Percentiles rank a stretch among this genome's conserved stretches.
Evolutionary conservation across 2,888 invertebrate species (phyloP).

Genomic region (Trissolcus japonicus): DNA sequence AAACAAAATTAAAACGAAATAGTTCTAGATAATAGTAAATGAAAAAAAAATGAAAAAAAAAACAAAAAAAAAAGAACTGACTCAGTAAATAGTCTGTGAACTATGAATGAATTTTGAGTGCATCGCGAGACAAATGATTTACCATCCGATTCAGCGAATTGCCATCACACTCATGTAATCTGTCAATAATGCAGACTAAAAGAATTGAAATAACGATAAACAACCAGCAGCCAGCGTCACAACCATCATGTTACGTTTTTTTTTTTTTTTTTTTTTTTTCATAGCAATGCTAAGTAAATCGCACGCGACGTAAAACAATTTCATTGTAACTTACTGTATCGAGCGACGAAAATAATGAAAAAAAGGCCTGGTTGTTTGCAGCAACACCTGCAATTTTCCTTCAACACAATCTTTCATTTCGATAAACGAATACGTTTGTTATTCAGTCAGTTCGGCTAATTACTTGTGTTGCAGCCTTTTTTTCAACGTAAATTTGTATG

Average conservation of each 20-base stretch:
- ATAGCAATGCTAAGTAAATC: conserved; percentile 69
- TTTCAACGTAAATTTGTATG: conserved; percentile 24
- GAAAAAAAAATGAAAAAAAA: conserved; percentile 30
- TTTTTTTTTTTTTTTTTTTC: conserved; percentile 55
- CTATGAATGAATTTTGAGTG: conserved; percentile 32
- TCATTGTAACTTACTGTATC: conserved; percentile 73
- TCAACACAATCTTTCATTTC: conserved; percentile 16
- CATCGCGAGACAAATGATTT: conserved; percentile 38
- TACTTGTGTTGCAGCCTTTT: conserved; percentile 42
- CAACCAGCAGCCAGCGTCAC: conserved; percentile 73
- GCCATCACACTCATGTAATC: conserved; percentile 53
- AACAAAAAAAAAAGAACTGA: conserved; percentile 46
- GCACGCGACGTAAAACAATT: conserved; percentile 66
- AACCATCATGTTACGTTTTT: conserved; percentile 66
- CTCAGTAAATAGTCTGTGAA: conserved; percentile 49
- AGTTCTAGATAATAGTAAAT: conserved; percentile 34
- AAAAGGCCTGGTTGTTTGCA: conserved; percentile 66
- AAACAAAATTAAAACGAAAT: conserved; percentile 24
- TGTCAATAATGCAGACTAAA: conserved; percentile 50
- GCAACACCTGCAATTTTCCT: conserved; percentile 54
- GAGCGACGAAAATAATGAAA: conserved; percentile 38
- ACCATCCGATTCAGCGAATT: too few relatives aligned
- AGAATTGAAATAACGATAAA: conserved; percentile 41
- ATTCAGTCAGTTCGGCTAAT: conserved; percentile 40
- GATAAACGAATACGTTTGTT: conserved; percentile 5